Conservation (phyloP, 2,797 vertebrate genomes). For the Fringilla coelebs region DNA sequence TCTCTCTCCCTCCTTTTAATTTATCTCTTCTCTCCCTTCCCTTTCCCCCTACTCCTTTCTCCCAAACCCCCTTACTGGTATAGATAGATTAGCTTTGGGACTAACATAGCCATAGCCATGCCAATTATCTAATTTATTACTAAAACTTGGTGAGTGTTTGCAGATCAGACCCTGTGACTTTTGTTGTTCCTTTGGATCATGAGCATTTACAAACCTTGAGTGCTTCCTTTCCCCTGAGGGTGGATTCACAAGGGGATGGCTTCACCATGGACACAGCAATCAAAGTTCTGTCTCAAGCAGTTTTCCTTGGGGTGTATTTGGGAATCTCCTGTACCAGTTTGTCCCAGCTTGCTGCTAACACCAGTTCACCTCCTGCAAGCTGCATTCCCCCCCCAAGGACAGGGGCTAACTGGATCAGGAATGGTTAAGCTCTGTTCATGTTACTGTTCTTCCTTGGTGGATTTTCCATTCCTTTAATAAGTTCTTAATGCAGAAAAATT, state of each 20-base stretch:
- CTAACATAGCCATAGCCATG: neutral
- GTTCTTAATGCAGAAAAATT: neutral
- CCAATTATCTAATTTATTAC: neutral
- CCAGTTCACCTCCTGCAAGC: neutral
- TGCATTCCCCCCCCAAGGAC: neutral
- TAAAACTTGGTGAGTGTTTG: neutral
- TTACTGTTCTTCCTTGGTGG: neutral
- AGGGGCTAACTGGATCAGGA: neutral
- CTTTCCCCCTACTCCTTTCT: neutral
- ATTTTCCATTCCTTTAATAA: neutral
- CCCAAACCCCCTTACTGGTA: no score
- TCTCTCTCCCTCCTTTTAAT: neutral
- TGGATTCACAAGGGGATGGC: neutral
- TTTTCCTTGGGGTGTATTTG: neutral
- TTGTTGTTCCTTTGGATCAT: fast-evolving
- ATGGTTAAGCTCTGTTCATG: neutral
- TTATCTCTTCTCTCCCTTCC: neutral
- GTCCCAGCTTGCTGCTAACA: neutral
- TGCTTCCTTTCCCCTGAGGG: neutral
- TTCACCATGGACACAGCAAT: neutral
- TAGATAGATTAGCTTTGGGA: no score
- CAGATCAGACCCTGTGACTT: neutral
- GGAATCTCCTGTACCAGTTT: neutral
- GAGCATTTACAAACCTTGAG: neutral
- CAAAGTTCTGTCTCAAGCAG: neutral